Evolutionary conservation across 2,797 vertebrate genomes (phyloP), one percentile per base, ranked within the genome.

Genomic region (Eremophila alpestris): DNA sequence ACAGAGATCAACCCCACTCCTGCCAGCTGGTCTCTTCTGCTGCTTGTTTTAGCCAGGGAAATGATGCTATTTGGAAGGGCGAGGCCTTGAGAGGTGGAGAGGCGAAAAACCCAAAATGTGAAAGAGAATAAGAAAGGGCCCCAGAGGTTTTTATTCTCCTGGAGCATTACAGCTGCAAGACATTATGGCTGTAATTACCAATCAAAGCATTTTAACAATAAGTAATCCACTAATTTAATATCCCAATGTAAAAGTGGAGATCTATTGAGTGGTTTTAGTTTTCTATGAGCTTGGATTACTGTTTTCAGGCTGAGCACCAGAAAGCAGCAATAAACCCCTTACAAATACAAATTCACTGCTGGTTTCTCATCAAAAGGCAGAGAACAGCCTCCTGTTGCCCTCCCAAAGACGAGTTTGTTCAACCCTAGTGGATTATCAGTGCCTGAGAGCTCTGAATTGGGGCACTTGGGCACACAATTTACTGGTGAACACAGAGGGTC

Each of bases 381-480:
- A 45, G 76, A 77, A n/a, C 24, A 59, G 60, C 24, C 19, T 68
- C 41, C 2, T 0, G 0, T 3, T 32, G 16, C 30, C 51, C 36
- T 63, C 43, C 63, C 40, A 59, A 34, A 69, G 20, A 41, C 21
- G 32, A 83, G 8, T 40, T 65, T 9, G 0, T 73, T 76, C 70
- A 46, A 0, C 13, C 26, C 54, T 3, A 17, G 38, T 12, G 41
- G 14, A 11, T 69, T 7, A 29, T 10, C 49, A 51, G 27, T 26
- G 62, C 54, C 36, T 29, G 0, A 30, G 13, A 49, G 34, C 43
- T 3, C 17, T 38, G 30, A 56, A n/a, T 16, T 13, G 12, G 43
- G 49, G 56, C 30, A 40, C 20, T 8, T 59, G 52, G 59, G 24
- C 27, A 38, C 71, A 51, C 8, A 38, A 8, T 34, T 40, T 19